Evolutionary conservation across 2,888 invertebrate genomes (phyloP).

Genomic region (Thalpophila matura): DNA sequence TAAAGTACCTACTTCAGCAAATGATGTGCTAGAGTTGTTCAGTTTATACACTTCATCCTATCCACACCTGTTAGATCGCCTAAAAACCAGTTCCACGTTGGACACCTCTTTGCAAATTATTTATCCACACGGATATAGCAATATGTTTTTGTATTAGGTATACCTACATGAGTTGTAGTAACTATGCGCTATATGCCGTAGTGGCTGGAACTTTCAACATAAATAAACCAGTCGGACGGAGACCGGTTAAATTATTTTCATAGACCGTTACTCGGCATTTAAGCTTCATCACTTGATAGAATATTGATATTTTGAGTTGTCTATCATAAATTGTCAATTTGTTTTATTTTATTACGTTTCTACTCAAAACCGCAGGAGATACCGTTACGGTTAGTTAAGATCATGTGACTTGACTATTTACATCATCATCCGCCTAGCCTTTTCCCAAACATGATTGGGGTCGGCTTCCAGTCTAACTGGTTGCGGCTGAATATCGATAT

Average conservation of each 20-base stretch:
- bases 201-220: not conserved
- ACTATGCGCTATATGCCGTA: slow-evolving; percentile 1
- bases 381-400: slow-evolving; percentile 42
- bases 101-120: slow-evolving; percentile 5
- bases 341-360: slow-evolving; percentile 10
- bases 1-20: too few relatives aligned
- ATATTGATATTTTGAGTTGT: slow-evolving; percentile 15
- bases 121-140: not conserved
- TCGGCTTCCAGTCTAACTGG: too few relatives aligned
- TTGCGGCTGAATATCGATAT: too few relatives aligned
- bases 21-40: not conserved
- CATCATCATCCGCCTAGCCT: too few relatives aligned
- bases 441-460: too few relatives aligned
- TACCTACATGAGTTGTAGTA: not conserved
- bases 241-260: slow-evolving; percentile 8
- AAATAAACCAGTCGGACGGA: slow-evolving; percentile 25
- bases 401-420: slow-evolving; percentile 26
- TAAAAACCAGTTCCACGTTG: slow-evolving; percentile 33
- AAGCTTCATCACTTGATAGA: not conserved
- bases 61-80: slow-evolving; percentile 2
- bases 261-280: slow-evolving; percentile 1
- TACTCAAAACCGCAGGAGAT: slow-evolving; percentile 7
- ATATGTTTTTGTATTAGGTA: slow-evolving; percentile 21
- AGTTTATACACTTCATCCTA: not conserved
- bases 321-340: slow-evolving; percentile 5